These are phyloP conservation scores for Ornithorhynchus anatinus DNA, from an alignment of 2,113 vertebrate species.

Conservation along the genomic window DNA sequence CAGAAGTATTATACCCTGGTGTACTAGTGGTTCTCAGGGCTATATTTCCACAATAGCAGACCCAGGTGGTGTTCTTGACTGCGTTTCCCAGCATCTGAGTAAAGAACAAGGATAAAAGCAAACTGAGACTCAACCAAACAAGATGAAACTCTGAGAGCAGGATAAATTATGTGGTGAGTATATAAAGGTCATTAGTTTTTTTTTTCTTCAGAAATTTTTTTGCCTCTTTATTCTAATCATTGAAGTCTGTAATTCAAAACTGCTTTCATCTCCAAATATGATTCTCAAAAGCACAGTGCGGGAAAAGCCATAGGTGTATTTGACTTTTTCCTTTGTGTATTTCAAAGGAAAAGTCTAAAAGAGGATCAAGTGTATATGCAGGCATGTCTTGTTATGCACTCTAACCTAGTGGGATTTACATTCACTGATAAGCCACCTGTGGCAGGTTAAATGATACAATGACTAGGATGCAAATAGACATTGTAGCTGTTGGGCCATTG, in stretches of 20 bases:
- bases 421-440: too few species aligned
- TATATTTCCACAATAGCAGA: conserved; percentile 24
- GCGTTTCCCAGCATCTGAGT: conserved; percentile 45
- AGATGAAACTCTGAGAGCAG: conserved; percentile 33
- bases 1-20: neutral
- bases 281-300: neutral
- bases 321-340: neutral
- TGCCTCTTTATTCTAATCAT: neutral
- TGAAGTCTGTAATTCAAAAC: neutral
- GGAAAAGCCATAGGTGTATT: neutral
- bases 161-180: conserved; percentile 15
- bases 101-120: conserved; percentile 37
- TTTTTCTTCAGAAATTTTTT: neutral
- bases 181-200: neutral
- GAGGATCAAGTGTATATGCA: too few species aligned
- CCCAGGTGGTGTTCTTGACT: conserved; percentile 51
- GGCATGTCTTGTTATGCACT: too few species aligned
- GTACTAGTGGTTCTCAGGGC: conserved; percentile 19
- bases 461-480: too few species aligned
- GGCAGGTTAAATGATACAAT: too few species aligned
- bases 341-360: neutral
- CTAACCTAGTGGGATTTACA: too few species aligned
- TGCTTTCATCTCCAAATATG: neutral
- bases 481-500: too few species aligned
- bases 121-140: conserved; percentile 50